Conservation (phyloP, 1,140 invertebrate species). For the Bombus balteatus region DNA sequence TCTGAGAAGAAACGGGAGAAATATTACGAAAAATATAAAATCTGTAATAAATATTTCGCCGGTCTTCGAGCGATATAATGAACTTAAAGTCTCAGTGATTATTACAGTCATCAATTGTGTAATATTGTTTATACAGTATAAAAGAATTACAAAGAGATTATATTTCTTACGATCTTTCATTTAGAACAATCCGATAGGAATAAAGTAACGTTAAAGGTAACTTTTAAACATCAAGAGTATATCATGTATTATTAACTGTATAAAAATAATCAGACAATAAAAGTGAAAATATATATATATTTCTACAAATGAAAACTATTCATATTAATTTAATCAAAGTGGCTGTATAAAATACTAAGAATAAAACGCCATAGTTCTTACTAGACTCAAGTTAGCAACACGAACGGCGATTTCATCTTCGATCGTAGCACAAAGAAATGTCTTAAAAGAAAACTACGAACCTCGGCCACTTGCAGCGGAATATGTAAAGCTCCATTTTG, state of each 20-base stretch:
- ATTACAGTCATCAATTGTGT: conserved; percentile 26
- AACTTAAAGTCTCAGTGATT: neutral
- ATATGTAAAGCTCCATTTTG: conserved; percentile 77
- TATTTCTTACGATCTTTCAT: neutral
- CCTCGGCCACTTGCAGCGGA: conserved; percentile 53
- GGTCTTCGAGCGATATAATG: neutral
- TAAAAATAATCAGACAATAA: neutral
- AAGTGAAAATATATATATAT: conserved; percentile 16
- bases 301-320: neutral
- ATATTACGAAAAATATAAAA: neutral
- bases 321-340: too few relatives aligned
- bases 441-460: conserved; percentile 32
- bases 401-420: neutral
- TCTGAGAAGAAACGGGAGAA: conserved; percentile 8
- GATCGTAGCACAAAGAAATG: conserved; percentile 51
- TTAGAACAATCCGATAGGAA: neutral
- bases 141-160: conserved; percentile 48
- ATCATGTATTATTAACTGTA: conserved; percentile 23
- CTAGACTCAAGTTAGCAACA: neutral
- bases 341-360: neutral
- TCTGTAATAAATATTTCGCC: neutral
- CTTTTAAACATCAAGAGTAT: conserved; percentile 2
- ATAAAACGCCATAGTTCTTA: neutral
- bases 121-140: conserved; percentile 52
- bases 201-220: conserved; percentile 12